Percentiles rank a stretch among this genome's conserved stretches.
Evolutionary conservation across 2,797 vertebrate species (phyloP).

Genomic region (Odontamblyopus rebecca): DNA sequence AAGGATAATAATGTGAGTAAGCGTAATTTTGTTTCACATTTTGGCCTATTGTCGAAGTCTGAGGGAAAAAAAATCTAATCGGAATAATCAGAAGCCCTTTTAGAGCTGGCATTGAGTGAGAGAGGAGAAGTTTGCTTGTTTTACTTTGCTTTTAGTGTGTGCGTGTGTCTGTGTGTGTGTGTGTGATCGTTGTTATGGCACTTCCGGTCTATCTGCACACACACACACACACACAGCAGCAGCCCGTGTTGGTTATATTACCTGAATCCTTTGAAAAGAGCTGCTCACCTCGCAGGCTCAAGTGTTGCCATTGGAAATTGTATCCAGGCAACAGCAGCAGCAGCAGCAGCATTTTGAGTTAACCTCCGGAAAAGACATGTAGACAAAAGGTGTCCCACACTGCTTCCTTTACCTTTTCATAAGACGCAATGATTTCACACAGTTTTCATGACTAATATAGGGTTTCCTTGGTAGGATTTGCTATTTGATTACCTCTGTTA

Average conservation of each 20-base stretch:
- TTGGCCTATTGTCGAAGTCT: not conserved
- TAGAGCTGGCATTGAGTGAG: not conserved
- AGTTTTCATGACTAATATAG: slow-evolving; percentile 15
- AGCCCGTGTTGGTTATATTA: slow-evolving; percentile 41
- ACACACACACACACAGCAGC: slow-evolving; percentile 33
- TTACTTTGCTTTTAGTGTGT: slow-evolving; percentile 14
- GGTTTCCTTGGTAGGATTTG: not conserved
- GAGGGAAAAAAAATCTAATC: not conserved
- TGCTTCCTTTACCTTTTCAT: slow-evolving; percentile 34
- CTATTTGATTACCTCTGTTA: no score
- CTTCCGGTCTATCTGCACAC: slow-evolving; percentile 56
- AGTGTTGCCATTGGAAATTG: slow-evolving; percentile 80
- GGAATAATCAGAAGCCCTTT: slow-evolving; percentile 16
- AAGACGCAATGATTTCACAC: slow-evolving; percentile 3
- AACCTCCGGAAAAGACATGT: slow-evolving; percentile 71
- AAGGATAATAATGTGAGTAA: not conserved
- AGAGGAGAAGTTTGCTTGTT: slow-evolving; percentile 17
- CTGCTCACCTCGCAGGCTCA: slow-evolving; percentile 68
- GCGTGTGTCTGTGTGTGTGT: slow-evolving; percentile 11
- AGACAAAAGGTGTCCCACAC: slow-evolving; percentile 48
- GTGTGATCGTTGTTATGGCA: slow-evolving; percentile 30
- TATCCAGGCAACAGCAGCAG: slow-evolving; percentile 78
- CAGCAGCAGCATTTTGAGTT: slow-evolving; percentile 19
- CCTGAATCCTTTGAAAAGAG: slow-evolving; percentile 61
- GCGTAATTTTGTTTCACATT: not conserved